phyloP scores from a whole-genome alignment of 2,888 invertebrate genomes.

The Elysia crispata region DNA sequence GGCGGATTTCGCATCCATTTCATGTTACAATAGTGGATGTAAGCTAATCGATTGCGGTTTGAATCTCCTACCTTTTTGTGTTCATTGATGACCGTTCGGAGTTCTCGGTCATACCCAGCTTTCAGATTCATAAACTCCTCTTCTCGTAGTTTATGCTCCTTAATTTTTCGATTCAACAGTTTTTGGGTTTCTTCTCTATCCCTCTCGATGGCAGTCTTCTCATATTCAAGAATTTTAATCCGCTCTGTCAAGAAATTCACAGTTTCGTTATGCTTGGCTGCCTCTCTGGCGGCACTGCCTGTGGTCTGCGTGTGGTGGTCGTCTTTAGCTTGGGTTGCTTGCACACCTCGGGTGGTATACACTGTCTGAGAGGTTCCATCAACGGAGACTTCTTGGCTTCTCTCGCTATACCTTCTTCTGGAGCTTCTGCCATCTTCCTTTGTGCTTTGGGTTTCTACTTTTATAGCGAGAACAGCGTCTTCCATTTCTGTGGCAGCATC shows the following conservation, averaged over 20 bases:
- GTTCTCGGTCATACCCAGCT: conserved; percentile 56
- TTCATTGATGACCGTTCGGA: conserved; percentile 65
- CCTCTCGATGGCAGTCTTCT: conserved; percentile 58
- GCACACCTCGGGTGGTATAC: not conserved
- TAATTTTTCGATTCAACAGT: conserved; percentile 53
- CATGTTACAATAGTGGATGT: too few relatives aligned
- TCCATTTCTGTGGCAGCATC: not conserved
- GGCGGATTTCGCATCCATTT: too few relatives aligned
- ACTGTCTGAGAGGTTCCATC: too few relatives aligned
- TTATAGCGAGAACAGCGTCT: not conserved
- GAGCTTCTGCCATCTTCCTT: not conserved
- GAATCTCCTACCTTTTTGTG: conserved; percentile 59
- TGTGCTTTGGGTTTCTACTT: not conserved
- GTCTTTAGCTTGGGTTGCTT: not conserved
- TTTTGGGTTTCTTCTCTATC: conserved; percentile 29
- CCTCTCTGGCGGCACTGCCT: not conserved
- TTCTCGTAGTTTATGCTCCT: conserved; percentile 59
- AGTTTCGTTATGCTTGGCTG: not conserved
- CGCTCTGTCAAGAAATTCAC: not conserved
- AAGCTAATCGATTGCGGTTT: too few relatives aligned
- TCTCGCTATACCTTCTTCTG: not conserved
- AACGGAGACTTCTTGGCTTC: not conserved
- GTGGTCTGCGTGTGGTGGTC: not conserved
- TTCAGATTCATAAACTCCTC: conserved; percentile 49
- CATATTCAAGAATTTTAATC: conserved; percentile 50